A percentile compares a stretch with the other conserved stretches of the same genome.
Evolutionary conservation across 2,113 vertebrate species (phyloP).

Genomic region (Vireo altiloquus): DNA sequence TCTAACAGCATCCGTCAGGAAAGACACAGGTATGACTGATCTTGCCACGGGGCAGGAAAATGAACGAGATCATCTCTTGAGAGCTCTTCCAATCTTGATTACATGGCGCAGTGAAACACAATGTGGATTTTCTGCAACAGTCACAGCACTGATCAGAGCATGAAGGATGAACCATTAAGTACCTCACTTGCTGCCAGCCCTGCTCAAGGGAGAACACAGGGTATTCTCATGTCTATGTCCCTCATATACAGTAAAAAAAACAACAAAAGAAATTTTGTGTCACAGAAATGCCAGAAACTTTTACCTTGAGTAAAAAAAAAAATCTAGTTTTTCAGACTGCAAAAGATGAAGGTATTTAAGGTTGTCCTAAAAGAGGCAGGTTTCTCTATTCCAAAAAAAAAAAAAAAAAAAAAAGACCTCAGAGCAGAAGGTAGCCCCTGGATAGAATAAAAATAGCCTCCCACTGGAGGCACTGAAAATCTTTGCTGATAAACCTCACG

Average conservation of each 20-base stretch:
- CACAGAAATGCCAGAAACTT: neutral
- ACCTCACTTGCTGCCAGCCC: neutral
- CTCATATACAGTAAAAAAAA: neutral
- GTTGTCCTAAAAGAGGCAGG: slow-evolving; percentile 4
- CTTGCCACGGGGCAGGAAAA: neutral
- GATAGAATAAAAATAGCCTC: slow-evolving; percentile 51
- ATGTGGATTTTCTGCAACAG: slow-evolving; percentile 5
- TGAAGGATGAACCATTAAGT: neutral
- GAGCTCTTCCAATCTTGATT: neutral
- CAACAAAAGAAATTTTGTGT: neutral
- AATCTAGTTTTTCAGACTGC: neutral
- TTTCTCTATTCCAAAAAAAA: neutral
- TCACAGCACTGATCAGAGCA: neutral
- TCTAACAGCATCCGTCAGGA: neutral
- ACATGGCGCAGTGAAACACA: neutral
- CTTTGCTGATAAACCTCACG: slow-evolving; percentile 39
- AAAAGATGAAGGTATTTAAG: neutral
- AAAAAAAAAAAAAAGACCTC: slow-evolving; percentile 2
- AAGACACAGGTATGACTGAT: neutral
- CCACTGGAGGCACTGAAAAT: slow-evolving; percentile 39
- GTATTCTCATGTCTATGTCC: neutral
- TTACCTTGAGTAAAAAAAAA: neutral
- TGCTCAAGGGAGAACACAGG: neutral
- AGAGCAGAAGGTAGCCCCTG: slow-evolving; percentile 24
- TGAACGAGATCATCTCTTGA: neutral